Conservation (phyloP, 2,113 vertebrate genomes). For the Stomatorhinus ivindoensis region DNA sequence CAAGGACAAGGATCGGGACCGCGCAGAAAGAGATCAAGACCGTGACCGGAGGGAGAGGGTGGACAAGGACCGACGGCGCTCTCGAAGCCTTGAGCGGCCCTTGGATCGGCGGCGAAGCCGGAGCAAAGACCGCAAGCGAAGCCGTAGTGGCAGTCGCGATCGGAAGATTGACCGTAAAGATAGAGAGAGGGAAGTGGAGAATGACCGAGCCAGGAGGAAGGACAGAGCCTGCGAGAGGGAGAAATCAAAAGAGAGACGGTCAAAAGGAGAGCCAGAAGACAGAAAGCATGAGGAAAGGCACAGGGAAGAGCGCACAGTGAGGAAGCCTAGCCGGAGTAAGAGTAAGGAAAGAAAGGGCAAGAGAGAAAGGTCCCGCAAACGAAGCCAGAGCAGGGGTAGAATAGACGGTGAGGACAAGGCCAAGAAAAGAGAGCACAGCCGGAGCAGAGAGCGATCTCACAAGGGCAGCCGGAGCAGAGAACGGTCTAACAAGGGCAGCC, state of each 20-base stretch:
- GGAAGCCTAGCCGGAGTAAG: conserved; percentile 69
- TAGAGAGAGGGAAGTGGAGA: conserved; percentile 77
- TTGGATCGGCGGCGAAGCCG: conserved; percentile 67
- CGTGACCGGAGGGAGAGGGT: conserved; percentile 52
- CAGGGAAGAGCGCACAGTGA: conserved; percentile 78
- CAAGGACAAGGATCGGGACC: conserved; percentile 61
- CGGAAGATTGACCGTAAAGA: conserved; percentile 74
- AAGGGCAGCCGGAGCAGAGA: conserved; percentile 45
- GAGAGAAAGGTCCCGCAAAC: conserved; percentile 52
- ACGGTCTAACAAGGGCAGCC: background rate
- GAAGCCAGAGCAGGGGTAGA: conserved; percentile 57
- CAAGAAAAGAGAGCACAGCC: conserved; percentile 77
- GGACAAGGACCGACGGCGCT: conserved; percentile 47
- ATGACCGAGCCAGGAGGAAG: conserved; percentile 75
- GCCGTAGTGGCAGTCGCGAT: conserved; percentile 67
- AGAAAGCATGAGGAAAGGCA: conserved; percentile 67
- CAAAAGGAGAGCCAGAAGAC: conserved; percentile 61
- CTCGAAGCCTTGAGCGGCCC: conserved; percentile 62
- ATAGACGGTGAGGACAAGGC: conserved; percentile 61
- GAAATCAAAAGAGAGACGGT: conserved; percentile 75
- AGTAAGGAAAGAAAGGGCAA: conserved; percentile 70
- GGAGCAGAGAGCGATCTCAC: conserved; percentile 43
- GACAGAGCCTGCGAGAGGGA: conserved; percentile 75
- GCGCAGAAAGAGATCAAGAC: conserved; percentile 45
- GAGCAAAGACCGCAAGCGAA: conserved; percentile 69